phyloP scores from a whole-genome alignment of 2,797 vertebrate genomes.

The Cyprinodon diabolis region DNA sequence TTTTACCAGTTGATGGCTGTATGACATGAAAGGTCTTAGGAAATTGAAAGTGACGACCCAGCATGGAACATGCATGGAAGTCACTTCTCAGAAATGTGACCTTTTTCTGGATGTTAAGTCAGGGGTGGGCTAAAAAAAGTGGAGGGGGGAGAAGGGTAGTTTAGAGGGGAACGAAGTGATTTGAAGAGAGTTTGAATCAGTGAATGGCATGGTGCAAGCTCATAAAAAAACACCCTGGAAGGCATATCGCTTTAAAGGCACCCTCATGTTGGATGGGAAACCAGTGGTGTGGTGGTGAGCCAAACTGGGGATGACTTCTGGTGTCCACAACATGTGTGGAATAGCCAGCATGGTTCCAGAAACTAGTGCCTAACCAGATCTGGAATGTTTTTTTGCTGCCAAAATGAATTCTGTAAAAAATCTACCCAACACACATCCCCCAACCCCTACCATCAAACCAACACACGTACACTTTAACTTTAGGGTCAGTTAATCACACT shows the following conservation, averaged over 20 bases:
- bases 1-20: conserved; percentile 65
- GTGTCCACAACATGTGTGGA: conserved; percentile 67
- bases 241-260: conserved; percentile 78
- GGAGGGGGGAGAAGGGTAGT: conserved; percentile 15
- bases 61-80: conserved; percentile 82
- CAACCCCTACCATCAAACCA: neutral
- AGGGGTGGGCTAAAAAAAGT: conserved; percentile 57
- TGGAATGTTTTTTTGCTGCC: conserved; percentile 68
- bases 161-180: conserved; percentile 66
- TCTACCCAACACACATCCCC: conserved; percentile 17
- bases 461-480: conserved; percentile 13
- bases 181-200: conserved; percentile 78
- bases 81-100: conserved; percentile 86
- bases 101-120: conserved; percentile 83
- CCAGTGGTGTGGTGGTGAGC: conserved; percentile 71
- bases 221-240: conserved; percentile 72
- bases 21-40: conserved; percentile 82
- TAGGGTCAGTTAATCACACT: conserved; percentile 8
- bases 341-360: conserved; percentile 68
- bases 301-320: conserved; percentile 77
- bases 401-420: conserved; percentile 65
- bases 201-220: conserved; percentile 68
- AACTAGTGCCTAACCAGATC: conserved; percentile 67
- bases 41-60: conserved; percentile 86
- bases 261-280: conserved; percentile 61